Base-by-base conservation (phyloP, 2,113 vertebrate genomes). In the Hepsetus odoe region DNA sequence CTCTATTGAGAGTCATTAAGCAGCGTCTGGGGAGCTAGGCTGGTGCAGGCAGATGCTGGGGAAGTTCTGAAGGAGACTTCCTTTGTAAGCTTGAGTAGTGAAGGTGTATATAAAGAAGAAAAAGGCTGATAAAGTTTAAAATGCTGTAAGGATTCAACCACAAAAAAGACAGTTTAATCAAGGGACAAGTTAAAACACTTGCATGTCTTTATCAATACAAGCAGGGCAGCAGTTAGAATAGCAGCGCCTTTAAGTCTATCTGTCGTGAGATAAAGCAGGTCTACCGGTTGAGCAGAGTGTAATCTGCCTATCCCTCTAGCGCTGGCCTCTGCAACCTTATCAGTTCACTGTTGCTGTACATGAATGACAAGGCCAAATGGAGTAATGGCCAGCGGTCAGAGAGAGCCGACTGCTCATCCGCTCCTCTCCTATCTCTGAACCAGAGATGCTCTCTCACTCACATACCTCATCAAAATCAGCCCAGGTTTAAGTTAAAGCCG, bases 401-500 rank as follows among this genome's bases (percentile, higher is more conserved):
- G 46, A 80, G 58, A 28, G 55, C 24, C 10, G 22, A 22, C 42
- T 78, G 40, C 32, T 30, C 35, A 4, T 44, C 40, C 32, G 53
- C 71, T 81, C 26, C 59, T 76, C 69, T 80, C 70, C 59, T 80
- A 44, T 62, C 59, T 49, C 58, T 40, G 76, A 78, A 55, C 42
- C 59, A 49, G 75, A 77, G 28, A 71, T 64, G 38, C 30, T 30
- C 65, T 42, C 35, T 33, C 44, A 32, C 26, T 46, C 46, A 28
- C 71, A 24, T 20, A 4, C 33, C 61, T 20, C 61, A 65, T 59
- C 68, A 82, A 46, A 72, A 24, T 59, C 74, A 74, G 70, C 35
- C 44, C 32, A 73, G 77, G 49, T 67, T 80, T 74, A 38, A 67
- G 35, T 80, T 58, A 80, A 70, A 80, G 70, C 13, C 10, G 26